Conservation (phyloP, 2,113 vertebrate species). For the Oryzias celebensis region DNA sequence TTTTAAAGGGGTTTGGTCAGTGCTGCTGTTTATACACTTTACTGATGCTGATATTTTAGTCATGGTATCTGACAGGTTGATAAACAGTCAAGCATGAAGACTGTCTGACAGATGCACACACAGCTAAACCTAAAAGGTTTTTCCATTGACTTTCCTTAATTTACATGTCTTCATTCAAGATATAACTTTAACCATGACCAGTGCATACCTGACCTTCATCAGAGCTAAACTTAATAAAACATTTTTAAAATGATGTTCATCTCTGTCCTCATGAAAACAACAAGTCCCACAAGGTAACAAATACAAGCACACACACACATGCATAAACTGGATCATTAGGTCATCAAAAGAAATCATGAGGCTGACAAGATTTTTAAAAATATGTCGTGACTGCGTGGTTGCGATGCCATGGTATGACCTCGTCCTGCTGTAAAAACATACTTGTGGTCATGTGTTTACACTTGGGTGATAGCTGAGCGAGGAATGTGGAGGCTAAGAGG, state of each 20-base stretch:
- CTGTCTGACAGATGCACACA: constrained; percentile 33
- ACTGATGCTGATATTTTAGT: constrained; percentile 59
- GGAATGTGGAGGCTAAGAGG: not conserved
- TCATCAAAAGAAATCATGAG: constrained; percentile 58
- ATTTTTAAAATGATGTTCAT: no score
- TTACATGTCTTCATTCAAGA: no score
- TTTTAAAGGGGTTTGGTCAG: not conserved
- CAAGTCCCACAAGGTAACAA: no score
- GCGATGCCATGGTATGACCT: constrained; percentile 22
- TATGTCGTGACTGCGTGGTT: constrained; percentile 62
- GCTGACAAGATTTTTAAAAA: constrained; percentile 72
- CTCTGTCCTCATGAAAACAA: no score
- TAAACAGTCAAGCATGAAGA: constrained; percentile 27
- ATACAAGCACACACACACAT: constrained; percentile 8
- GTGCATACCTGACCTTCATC: no score
- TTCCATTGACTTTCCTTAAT: no score
- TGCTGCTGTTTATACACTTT: constrained; percentile 34
- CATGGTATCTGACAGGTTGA: constrained; percentile 38
- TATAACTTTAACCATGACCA: no score
- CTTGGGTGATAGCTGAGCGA: constrained; percentile 59
- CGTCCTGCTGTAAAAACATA: constrained; percentile 62
- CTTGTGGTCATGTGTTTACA: constrained; percentile 72
- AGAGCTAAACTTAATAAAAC: no score
- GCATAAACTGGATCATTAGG: constrained; percentile 38
- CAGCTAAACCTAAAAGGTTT: not conserved